Evolutionary conservation across 2,888 invertebrate genomes (phyloP), one percentile per base, ranked within the genome.

Genomic region (Sipha maydis): DNA sequence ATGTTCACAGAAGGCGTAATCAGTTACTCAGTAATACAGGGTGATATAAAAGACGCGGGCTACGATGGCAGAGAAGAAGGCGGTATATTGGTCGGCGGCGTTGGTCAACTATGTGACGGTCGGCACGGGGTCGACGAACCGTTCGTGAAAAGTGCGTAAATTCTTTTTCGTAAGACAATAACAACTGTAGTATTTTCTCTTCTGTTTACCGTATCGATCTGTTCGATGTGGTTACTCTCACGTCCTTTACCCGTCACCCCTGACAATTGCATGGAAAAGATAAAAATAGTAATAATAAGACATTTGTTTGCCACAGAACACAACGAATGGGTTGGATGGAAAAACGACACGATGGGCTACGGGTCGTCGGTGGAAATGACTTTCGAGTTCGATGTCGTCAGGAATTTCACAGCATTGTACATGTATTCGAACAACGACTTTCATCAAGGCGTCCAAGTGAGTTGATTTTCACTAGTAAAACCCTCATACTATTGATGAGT

Each of bases 11-110:
- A 89, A 94, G 96, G 96, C 89, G 93, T 97, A 90, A 92, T 96
- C 90, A 95, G 95, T 90, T 97, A 97, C 92, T 94, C 95, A 90
- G 95, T 96, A 93, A 95, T 96, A 54, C 95, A 95, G 92, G 96
- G 96, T 91, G 93, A 93, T 85, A 91, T 94, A 21, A 91, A 91
- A 76, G 96, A 96, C 92, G 93, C 93, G 90, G 94, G 94, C 38
- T 96, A 95, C 92, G 96, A 96, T 91, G 95, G 95, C 4, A 91
- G 91, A 80, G 90, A 91, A 71, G 91, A 92, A 89, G 91, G 91
- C 89, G 93, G 93, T 76, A 91, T 92, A 89, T 91, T 94, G 90
- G 92, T 92, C 86, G 93, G 93, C 69, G 96, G 96, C 69, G 92
- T 96, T 73, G 96, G 96, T 41, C 94, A 95, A 90, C 93, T 96